Evolutionary conservation across 2,113 vertebrate genomes (phyloP).

Genomic region (Clinocottus analis): DNA sequence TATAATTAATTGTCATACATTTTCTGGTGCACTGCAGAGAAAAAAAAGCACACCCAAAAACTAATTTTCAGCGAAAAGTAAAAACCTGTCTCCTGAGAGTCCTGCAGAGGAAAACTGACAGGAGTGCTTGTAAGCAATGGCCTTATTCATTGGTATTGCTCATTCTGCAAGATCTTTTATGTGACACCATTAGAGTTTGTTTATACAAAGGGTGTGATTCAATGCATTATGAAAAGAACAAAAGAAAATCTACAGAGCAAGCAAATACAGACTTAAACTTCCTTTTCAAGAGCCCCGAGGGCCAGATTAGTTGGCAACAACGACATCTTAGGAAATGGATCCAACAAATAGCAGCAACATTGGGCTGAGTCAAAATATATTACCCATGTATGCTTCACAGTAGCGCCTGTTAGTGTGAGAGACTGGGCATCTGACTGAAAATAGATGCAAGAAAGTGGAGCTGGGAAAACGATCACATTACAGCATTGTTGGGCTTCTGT

Average conservation of each 20-base stretch:
- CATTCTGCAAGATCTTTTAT: slow-evolving; percentile 46
- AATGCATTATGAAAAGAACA: slow-evolving; percentile 54
- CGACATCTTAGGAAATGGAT: slow-evolving; percentile 52
- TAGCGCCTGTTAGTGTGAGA: slow-evolving; percentile 39
- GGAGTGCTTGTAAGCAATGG: slow-evolving; percentile 15
- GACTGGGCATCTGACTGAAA: slow-evolving; percentile 39
- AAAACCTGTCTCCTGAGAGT: slow-evolving; percentile 54
- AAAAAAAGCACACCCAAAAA: slow-evolving; percentile 22
- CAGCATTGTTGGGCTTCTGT: slow-evolving; percentile 34
- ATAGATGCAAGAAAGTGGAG: slow-evolving; percentile 30
- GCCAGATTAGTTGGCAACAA: slow-evolving; percentile 60
- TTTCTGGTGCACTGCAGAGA: slow-evolving; percentile 35
- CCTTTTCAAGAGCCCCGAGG: slow-evolving; percentile 51
- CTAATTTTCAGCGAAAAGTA: slow-evolving; percentile 23
- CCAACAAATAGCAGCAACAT: slow-evolving; percentile 36
- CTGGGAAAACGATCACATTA: slow-evolving; percentile 41
- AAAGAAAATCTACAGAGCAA: slow-evolving; percentile 37
- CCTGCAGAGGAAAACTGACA: slow-evolving; percentile 40
- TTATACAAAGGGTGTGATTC: slow-evolving; percentile 43
- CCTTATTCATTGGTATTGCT: slow-evolving; percentile 50
- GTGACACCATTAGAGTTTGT: slow-evolving; percentile 51
- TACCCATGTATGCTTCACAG: slow-evolving; percentile 20
- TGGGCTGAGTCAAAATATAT: slow-evolving; percentile 52
- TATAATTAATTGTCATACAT: slow-evolving; percentile 34
- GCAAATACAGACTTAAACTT: slow-evolving; percentile 58